Conservation (phyloP, 2,113 vertebrate genomes). For the Hemicordylus capensis region DNA sequence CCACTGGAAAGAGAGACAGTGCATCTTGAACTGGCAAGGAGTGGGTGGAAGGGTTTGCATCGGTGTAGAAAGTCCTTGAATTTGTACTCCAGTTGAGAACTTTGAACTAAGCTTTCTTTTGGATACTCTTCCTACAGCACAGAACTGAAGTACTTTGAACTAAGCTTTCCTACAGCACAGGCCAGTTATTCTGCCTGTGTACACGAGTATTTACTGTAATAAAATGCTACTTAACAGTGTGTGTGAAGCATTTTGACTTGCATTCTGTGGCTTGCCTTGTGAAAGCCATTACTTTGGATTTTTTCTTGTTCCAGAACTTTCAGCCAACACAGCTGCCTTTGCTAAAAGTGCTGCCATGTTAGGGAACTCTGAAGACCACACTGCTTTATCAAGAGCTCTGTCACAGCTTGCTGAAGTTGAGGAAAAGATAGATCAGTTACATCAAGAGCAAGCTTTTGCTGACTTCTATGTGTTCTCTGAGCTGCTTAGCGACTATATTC, state of each 20-base stretch:
- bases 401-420: slow-evolving; percentile 99
- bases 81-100: neutral
- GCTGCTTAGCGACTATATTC: slow-evolving; percentile 95
- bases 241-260: too few relatives aligned
- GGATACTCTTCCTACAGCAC: too few relatives aligned
- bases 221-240: neutral
- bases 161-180: too few relatives aligned
- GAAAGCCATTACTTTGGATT: neutral
- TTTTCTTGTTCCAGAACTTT: slow-evolving; percentile 86
- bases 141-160: too few relatives aligned
- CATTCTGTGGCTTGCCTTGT: neutral
- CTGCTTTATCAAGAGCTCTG: slow-evolving; percentile 93
- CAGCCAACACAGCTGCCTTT: slow-evolving; percentile 93
- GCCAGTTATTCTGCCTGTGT: neutral
- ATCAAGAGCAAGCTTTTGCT: slow-evolving; percentile 95
- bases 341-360: slow-evolving; percentile 98
- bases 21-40: neutral
- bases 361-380: slow-evolving; percentile 98
- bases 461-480: slow-evolving; percentile 96
- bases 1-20: too few relatives aligned
- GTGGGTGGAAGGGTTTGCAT: too few relatives aligned
- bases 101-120: neutral
- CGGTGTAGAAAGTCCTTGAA: neutral
- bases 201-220: neutral
- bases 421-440: slow-evolving; percentile 96